Conservation (phyloP, 2,797 vertebrate species). For the Centropyge bicolor region DNA sequence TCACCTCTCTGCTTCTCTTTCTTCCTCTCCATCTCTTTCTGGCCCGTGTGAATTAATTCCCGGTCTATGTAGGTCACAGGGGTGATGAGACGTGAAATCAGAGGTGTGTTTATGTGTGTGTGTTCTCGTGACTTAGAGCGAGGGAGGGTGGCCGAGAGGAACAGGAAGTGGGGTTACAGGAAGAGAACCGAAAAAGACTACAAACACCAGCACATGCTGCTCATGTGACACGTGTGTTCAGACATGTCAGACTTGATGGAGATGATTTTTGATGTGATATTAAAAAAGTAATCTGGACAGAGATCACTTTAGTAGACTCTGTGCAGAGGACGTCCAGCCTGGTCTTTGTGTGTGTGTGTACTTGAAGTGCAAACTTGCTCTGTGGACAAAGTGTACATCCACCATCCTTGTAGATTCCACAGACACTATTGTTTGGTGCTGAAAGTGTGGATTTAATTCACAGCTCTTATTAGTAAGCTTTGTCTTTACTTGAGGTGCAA, state of each 20-base stretch:
- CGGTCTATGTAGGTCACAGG: slow-evolving; percentile 67
- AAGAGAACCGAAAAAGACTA: background rate
- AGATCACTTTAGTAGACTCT: no score
- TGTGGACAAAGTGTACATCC: background rate
- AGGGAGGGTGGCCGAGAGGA: slow-evolving; percentile 13
- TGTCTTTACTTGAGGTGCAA: background rate
- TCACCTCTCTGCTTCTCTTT: slow-evolving; percentile 44
- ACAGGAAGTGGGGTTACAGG: slow-evolving; percentile 4
- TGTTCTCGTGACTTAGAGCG: slow-evolving; percentile 45
- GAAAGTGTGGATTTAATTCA: background rate
- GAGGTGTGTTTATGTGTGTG: slow-evolving; percentile 60
- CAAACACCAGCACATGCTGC: no score
- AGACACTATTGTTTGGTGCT: background rate
- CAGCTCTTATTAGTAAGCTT: background rate
- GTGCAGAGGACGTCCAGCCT: no score
- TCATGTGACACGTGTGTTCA: no score
- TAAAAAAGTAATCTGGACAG: no score
- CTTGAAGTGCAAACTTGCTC: background rate
- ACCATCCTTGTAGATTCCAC: background rate
- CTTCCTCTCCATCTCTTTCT: slow-evolving; percentile 40
- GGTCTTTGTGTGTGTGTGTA: background rate
- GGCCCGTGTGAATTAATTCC: slow-evolving; percentile 55
- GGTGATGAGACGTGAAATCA: slow-evolving; percentile 75
- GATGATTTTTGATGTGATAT: no score
- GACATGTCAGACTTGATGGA: no score